Base-by-base conservation (phyloP, 1,140 invertebrate species). In the Drosophila sproati region DNA sequence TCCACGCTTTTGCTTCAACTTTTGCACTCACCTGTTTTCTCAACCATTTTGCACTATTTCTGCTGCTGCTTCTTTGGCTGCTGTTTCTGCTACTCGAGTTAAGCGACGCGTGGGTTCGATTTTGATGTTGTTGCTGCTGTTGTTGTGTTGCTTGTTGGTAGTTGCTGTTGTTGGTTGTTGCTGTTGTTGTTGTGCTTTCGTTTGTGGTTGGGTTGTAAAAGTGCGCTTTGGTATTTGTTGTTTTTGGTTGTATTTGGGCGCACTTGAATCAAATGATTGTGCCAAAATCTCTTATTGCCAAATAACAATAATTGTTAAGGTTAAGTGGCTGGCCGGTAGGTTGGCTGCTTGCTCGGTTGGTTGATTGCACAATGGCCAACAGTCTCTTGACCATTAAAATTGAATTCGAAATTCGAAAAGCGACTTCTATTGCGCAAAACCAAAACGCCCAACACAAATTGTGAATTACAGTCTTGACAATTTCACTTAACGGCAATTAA, bases 11-110 rank as follows among this genome's bases (percentile, higher is more conserved):
- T 32, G 34, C 70, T 72, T 37, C 48, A 57, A 63, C 55, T 68
- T 57, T 34, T 57, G 47, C 54, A 86, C 85, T 89, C 81, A 89
- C 85, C 85, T 90, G 85, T 90, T 81, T 89, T 89, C 82, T 89
- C 86, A 62, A 89, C 85, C 85, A 89, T 89, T 85, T 86, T 86
- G 68, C 61, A 71, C 68, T 73, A 72, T 55, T 72, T 76, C 66
- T 63, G 59, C 20, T 51, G 12, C 20, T 52, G 12, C 56, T 55
- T 54, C 55, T 54, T 34, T 50, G 29, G 34, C 5, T 54, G 51
- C 45, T 61, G 52, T 31, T 52, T 45, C 76, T 73, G 82, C 75
- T 77, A 82, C 82, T 86, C 55, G 82, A 86, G 57, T 63, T 76
- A 61, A 72, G 75, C 51, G 69, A 51, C 63, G 83, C 82, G 82